Evolutionary conservation across 2,888 invertebrate genomes (phyloP), one percentile per base, ranked within the genome.

Genomic region (Ectemnius lituratus): DNA sequence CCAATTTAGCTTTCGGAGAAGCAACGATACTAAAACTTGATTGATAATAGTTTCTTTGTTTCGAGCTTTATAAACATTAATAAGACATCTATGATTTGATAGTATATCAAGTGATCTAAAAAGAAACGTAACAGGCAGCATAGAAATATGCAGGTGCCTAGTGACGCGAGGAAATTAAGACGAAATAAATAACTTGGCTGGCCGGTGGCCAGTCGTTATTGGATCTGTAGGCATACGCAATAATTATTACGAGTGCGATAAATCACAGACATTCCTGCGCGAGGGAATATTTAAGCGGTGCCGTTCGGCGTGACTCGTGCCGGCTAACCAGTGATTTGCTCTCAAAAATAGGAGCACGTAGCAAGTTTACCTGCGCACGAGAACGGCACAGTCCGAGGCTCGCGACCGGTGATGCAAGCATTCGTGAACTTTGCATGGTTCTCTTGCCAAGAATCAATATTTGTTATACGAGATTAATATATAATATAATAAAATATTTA

Each of bases 261-360:
- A 74, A 81, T 79, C 66, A 63, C 57, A 60, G 69, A 49, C 73
- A 75, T 81, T 77, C 73, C 60, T 59, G 56, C 59, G 49, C 56
- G 45, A 46, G 66, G 65, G 69, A 73, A 47, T 62, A 73, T 67
- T 73, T 78, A 69, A 78, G 69, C 45, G 46, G 58, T 69, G 77
- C 72, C 77, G 61, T 77, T 77, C 67, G 46, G 47, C 76, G 76
- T 57, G 73, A 61, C 66, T 64, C 73, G 66, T 57, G 67, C 66
- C 3, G 18, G 68, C 70, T 74, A 65, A 74, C 70, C 78, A 71
- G 68, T 78, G 70, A 78, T 78, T 78, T 78, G 63, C 78, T 67
- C 63, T 77, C 66, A 74, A 78, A 78, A 78, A 71, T 78, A 73
- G 60, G 78, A 78, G 73, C 78, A 70, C 70, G 77, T 67, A 67